Evolutionary conservation across 2,113 vertebrate genomes (phyloP).

Genomic region (Fulica atra): DNA sequence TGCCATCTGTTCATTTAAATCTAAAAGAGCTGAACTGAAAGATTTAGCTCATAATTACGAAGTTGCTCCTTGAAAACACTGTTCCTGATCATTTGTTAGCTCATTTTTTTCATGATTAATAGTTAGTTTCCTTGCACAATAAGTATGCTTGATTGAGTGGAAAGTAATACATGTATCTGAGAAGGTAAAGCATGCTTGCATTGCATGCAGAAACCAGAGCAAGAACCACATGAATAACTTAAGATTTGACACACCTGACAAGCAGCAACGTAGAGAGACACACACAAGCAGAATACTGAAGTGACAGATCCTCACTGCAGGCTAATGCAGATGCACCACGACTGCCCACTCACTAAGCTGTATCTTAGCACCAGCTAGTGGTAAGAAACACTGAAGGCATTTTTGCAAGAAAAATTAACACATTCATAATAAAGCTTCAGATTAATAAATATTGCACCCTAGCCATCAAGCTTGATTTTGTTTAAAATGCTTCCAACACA

Average conservation of each 20-base stretch:
- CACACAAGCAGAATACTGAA: not conserved
- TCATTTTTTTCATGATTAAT: slow-evolving; percentile 17
- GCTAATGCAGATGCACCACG: not conserved
- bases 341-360: not conserved
- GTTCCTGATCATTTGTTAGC: not conserved
- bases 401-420: not conserved
- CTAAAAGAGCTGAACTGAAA: not conserved
- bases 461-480: not conserved
- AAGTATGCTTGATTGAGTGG: not conserved
- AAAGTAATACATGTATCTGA: not conserved
- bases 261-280: not conserved
- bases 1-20: not conserved
- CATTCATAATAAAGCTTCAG: not conserved
- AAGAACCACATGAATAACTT: not conserved
- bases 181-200: not conserved
- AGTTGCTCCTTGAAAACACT: not conserved
- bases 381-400: slow-evolving; percentile 28
- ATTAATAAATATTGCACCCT: not conserved
- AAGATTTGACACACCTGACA: not conserved
- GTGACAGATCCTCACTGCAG: not conserved
- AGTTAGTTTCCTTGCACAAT: not conserved
- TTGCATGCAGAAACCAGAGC: not conserved
- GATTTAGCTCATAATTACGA: not conserved
- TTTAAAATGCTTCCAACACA: not conserved
- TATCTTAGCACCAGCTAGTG: slow-evolving; percentile 75